Evolutionary conservation across 2,888 invertebrate species (phyloP).

Genomic region (Trilocha varians): DNA sequence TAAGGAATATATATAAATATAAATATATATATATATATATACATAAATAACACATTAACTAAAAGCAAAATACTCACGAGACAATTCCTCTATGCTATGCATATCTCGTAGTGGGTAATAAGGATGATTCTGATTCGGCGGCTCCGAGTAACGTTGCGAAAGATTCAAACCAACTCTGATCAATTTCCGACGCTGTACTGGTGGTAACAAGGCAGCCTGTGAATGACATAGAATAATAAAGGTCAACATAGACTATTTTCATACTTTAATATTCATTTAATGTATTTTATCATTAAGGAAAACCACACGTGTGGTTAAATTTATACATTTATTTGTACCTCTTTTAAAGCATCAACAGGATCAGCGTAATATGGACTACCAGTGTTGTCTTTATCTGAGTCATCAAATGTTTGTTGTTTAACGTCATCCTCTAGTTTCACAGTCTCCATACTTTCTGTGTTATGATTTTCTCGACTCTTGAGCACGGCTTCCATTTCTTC

Average conservation of each 20-base stretch:
- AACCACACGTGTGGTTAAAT: too few relatives aligned
- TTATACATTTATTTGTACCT: conserved; percentile 33
- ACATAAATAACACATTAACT: background rate
- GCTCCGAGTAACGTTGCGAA: conserved; percentile 76
- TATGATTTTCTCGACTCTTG: conserved; percentile 50
- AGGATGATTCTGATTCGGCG: conserved; percentile 67
- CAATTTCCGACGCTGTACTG: conserved; percentile 60
- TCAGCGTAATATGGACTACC: conserved; percentile 92
- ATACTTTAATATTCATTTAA: background rate
- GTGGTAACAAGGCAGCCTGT: conserved; percentile 52
- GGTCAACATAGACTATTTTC: background rate
- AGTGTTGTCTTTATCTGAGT: conserved; percentile 75
- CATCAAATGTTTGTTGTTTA: conserved; percentile 38
- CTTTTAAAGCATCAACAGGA: conserved; percentile 87
- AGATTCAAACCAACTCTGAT: conserved; percentile 52
- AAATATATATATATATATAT: background rate
- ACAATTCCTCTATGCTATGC: conserved; percentile 70
- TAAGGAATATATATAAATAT: too few relatives aligned
- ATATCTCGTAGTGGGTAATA: conserved; percentile 66
- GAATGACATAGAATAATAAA: conserved; percentile 8
- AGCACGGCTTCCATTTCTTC: conserved; percentile 64
- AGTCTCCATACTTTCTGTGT: conserved; percentile 65
- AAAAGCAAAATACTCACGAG: conserved; percentile 42
- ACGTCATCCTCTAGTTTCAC: conserved; percentile 59
- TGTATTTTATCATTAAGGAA: background rate